Evolutionary conservation across 2,888 invertebrate species (phyloP), one percentile per base, ranked within the genome.

Genomic region (Eristalis pertinax): DNA sequence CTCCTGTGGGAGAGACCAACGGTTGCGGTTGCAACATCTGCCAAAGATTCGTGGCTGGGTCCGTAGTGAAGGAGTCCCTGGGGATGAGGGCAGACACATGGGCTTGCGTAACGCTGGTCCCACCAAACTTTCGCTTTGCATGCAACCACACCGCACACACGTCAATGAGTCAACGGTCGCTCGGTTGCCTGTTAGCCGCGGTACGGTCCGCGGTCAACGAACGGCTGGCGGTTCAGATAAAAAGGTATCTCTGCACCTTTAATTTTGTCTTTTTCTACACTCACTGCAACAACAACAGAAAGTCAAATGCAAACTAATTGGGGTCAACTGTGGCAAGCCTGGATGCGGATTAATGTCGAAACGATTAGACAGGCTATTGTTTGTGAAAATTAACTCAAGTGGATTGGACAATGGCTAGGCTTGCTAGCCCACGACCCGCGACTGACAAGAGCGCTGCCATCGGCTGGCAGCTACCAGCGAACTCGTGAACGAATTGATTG

Each of bases 121-220:
- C 50, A 8, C 50, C 50, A 50, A 50, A 50, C 50, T 50, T 50
- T 50, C 19, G 50, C 50, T 50, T 19, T 19, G 8, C 50, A 50
- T 50, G 50, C 50, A 50, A 19, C 50, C 50, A n/a, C 72, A 78
- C 73, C 73, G 74, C 78, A 72, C 38, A 43, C 56, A 74, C 70
- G 70, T 78, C 78, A 82, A 74, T 74, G 67, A 75, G 81, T 84
- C 80, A 68, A 76, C 67, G 65, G 13, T 35, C 24, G 68, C 65
- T 5, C 7, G 29, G 32, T 32, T 32, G 32, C 8, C 32, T 2
- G 32, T 1, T 10, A 5, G 7, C 7, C 32, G 32, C 32, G 26
- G 4, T 26, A 41, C 64, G 4, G 79, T 84, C 70, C 70, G 32
- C 62, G 73, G 79, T 75, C 84, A 76, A 65, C 74, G 65, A 50